A percentile compares a stretch with the other conserved stretches of the same genome.
phyloP scores from a whole-genome alignment of 1,140 invertebrate species.

The Drosophila bifasciata region DNA sequence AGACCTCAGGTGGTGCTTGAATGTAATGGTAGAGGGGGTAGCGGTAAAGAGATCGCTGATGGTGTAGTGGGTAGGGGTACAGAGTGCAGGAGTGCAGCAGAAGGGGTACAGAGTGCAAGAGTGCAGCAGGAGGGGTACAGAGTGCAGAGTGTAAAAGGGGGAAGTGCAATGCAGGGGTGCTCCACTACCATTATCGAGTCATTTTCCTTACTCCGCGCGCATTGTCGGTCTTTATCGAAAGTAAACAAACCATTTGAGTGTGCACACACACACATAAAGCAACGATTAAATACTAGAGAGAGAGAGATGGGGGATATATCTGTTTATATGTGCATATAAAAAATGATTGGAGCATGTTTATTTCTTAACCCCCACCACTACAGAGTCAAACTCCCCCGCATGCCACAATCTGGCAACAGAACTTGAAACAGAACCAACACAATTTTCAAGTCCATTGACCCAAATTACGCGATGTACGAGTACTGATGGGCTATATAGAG shows the following conservation, averaged over 20 bases:
- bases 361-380: slow-evolving; percentile 25
- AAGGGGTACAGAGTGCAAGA: too few species aligned
- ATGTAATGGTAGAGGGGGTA: slow-evolving; percentile 24
- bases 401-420: slow-evolving; percentile 34
- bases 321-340: slow-evolving; percentile 5
- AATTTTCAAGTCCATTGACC: slow-evolving; percentile 70
- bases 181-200: slow-evolving; percentile 60
- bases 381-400: not conserved
- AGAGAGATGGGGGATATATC: not conserved
- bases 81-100: not conserved
- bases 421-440: slow-evolving; percentile 20
- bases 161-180: slow-evolving; percentile 6
- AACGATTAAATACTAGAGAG: too few species aligned
- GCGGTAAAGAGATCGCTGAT: slow-evolving; percentile 1
- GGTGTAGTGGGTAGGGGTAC: too few species aligned
- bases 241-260: slow-evolving; percentile 60
- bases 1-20: slow-evolving; percentile 66
- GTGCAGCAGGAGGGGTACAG: not conserved
- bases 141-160: too few species aligned
- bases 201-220: slow-evolving; percentile 52
- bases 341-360: slow-evolving; percentile 61
- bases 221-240: slow-evolving; percentile 64
- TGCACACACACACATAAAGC: slow-evolving; percentile 16
- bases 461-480: slow-evolving; percentile 37
- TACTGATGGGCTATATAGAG: not conserved